Conservation (phyloP, 2,797 vertebrate species). For the Tachyglossus aculeatus region DNA sequence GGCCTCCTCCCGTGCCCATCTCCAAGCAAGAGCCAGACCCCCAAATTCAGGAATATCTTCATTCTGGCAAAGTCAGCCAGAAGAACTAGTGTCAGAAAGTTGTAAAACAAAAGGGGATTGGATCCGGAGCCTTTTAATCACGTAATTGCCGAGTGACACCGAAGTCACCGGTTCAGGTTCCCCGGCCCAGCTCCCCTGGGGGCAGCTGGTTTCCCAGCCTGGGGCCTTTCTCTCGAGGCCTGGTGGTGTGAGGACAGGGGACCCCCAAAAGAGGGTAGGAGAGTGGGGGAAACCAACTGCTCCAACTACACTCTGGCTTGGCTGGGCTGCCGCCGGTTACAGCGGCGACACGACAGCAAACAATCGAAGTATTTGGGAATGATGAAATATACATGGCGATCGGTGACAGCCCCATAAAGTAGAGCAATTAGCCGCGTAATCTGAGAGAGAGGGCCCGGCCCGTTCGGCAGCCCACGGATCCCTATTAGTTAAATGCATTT, state of each 20-base stretch:
- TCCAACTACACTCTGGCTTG: conserved; percentile 96
- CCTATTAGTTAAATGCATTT: conserved; percentile 99
- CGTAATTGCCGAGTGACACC: conserved; percentile 76
- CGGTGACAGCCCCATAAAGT: conserved; percentile 98
- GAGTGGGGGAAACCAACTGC: conserved; percentile 74
- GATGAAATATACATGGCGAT: conserved; percentile 99
- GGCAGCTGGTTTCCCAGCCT: conserved; percentile 61
- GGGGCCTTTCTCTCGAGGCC: too few species aligned
- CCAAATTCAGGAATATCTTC: neutral
- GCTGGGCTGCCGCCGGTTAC: conserved; percentile 93
- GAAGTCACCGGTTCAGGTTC: conserved; percentile 66
- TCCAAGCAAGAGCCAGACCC: too few species aligned
- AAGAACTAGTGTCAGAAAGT: conserved; percentile 52
- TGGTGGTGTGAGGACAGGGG: too few species aligned
- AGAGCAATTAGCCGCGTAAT: conserved; percentile 99
- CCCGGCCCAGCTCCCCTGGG: too few species aligned
- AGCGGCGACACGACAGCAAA: conserved; percentile 92
- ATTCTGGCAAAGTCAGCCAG: conserved; percentile 25
- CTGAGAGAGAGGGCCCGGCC: conserved; percentile 88
- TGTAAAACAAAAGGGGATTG: conserved; percentile 64
- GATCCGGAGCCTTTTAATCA: conserved; percentile 73
- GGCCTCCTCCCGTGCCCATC: too few species aligned
- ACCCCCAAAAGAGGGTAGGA: too few species aligned
- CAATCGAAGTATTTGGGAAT: conserved; percentile 98
- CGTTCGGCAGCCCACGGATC: conserved; percentile 86